These are phyloP conservation scores for Drosophila malerkotliana DNA, from an alignment of 1,140 invertebrate species.

Conservation along the genomic window DNA sequence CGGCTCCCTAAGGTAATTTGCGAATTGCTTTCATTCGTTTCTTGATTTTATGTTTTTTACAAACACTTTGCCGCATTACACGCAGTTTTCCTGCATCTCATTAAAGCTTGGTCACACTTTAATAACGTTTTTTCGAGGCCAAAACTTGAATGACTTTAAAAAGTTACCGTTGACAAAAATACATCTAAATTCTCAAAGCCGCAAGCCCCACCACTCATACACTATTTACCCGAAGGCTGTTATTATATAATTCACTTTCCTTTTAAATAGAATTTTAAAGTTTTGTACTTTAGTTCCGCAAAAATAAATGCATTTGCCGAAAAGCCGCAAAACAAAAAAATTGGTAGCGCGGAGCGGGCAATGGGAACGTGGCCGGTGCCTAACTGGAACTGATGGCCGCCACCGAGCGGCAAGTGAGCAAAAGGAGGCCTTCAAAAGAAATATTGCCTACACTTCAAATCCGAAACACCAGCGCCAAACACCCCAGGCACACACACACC, in stretches of 20 bases:
- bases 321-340: slow-evolving; percentile 48
- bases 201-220: neutral
- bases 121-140: slow-evolving; percentile 13
- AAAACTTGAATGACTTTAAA: slow-evolving; percentile 1
- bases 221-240: neutral
- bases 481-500: slow-evolving; percentile 12
- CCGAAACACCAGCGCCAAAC: slow-evolving; percentile 29
- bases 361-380: slow-evolving; percentile 44
- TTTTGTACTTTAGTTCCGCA: slow-evolving; percentile 8
- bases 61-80: slow-evolving; percentile 37
- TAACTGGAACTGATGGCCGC: slow-evolving; percentile 48
- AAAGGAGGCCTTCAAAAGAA: slow-evolving; percentile 47
- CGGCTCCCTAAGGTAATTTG: slow-evolving; percentile 21
- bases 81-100: slow-evolving; percentile 51
- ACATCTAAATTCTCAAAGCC: neutral
- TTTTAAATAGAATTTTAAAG: slow-evolving; percentile 6
- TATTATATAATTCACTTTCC: slow-evolving; percentile 36
- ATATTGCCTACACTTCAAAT: slow-evolving; percentile 53
- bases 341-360: slow-evolving; percentile 24
- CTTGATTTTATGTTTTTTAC: neutral
- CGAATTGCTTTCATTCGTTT: slow-evolving; percentile 23
- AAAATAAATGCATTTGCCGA: slow-evolving; percentile 23
- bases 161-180: neutral
- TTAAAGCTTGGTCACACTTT: slow-evolving; percentile 40
- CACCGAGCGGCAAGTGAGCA: slow-evolving; percentile 36